Evolutionary conservation across 2,113 vertebrate genomes (phyloP).

Genomic region (Corapipo altera): DNA sequence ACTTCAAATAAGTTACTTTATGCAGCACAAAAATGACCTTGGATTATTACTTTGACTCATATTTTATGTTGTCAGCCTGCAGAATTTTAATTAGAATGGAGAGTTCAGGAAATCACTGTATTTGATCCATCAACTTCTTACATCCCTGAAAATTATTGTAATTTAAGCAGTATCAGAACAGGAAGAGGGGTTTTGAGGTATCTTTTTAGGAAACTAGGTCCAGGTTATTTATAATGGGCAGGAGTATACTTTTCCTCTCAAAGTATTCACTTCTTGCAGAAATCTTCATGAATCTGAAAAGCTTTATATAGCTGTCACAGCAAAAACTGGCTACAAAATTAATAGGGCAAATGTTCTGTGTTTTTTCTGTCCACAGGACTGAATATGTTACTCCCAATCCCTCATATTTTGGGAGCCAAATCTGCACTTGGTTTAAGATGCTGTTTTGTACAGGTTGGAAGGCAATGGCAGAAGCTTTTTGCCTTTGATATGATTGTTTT

Average conservation of each 20-base stretch:
- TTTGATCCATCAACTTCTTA: neutral
- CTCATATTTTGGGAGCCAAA: neutral
- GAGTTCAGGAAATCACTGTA: slow-evolving; percentile 36
- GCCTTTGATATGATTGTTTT: neutral
- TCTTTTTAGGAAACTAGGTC: neutral
- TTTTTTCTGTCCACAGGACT: neutral
- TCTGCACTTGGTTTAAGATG: neutral
- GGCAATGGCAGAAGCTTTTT: neutral
- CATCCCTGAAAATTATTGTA: slow-evolving; percentile 38
- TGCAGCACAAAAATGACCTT: slow-evolving; percentile 66
- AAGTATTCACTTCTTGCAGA: neutral
- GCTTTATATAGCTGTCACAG: neutral
- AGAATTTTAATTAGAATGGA: slow-evolving; percentile 70
- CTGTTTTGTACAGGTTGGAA: neutral
- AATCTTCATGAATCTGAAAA: neutral
- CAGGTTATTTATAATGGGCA: neutral
- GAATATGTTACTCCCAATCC: neutral
- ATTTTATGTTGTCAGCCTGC: slow-evolving; percentile 49
- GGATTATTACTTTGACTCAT: slow-evolving; percentile 46
- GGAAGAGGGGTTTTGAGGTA: neutral
- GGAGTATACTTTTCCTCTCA: neutral
- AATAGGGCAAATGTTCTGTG: neutral
- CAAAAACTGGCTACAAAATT: neutral
- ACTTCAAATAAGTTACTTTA: slow-evolving; percentile 65
- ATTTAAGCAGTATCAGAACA: neutral